Evolutionary conservation across 1,140 invertebrate species (phyloP).

Genomic region (Scaptomyza hsui): DNA sequence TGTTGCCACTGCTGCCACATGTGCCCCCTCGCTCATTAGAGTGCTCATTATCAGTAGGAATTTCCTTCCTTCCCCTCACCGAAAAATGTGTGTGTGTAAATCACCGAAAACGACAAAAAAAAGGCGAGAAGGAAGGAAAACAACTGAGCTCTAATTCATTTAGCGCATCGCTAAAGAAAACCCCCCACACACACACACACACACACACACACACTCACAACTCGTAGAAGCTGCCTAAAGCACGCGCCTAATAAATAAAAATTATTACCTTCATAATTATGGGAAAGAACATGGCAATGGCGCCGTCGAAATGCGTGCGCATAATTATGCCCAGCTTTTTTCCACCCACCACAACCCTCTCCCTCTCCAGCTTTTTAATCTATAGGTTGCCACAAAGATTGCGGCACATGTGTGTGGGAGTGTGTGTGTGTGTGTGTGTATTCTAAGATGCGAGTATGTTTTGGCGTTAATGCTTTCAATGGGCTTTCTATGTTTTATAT

Average conservation of each 20-base stretch:
- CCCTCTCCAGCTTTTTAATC: slow-evolving; percentile 14
- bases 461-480: slow-evolving; percentile 81
- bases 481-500: slow-evolving; percentile 81
- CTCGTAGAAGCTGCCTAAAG: slow-evolving; percentile 58
- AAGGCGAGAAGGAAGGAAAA: slow-evolving; percentile 22
- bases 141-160: slow-evolving; percentile 42
- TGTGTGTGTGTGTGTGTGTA: slow-evolving; percentile 36
- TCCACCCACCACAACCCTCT: slow-evolving; percentile 3
- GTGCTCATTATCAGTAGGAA: slow-evolving; percentile 75
- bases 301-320: slow-evolving; percentile 68
- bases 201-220: not conserved
- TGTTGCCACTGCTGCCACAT: slow-evolving; percentile 49
- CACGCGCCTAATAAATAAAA: slow-evolving; percentile 82
- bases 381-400: slow-evolving; percentile 58
- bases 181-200: slow-evolving; percentile 30
- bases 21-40: slow-evolving; percentile 67
- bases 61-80: slow-evolving; percentile 20
- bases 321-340: slow-evolving; percentile 78
- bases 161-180: slow-evolving; percentile 42
- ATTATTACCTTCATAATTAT: slow-evolving; percentile 83
- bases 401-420: slow-evolving; percentile 13
- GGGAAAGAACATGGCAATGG: slow-evolving; percentile 73
- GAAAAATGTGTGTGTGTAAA: slow-evolving; percentile 63
- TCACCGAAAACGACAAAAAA: slow-evolving; percentile 58
- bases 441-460: slow-evolving; percentile 70